Evolutionary conservation across 2,797 vertebrate genomes (phyloP), one percentile per base, ranked within the genome.

Genomic region (Cynopterus sphinx): DNA sequence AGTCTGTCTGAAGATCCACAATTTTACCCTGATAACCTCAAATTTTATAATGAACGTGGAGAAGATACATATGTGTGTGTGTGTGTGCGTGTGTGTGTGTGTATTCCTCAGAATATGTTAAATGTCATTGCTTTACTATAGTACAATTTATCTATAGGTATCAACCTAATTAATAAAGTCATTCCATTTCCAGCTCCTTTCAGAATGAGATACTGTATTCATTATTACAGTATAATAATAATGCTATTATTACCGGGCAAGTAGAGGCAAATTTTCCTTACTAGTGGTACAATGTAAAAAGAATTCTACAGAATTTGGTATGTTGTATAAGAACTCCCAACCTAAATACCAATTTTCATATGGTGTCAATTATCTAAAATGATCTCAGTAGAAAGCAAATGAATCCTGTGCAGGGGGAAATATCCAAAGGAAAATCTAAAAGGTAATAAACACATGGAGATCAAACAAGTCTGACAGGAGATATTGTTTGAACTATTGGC

Each of bases 261-360:
- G 6, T 41, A 93, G 28, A 51, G 19, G 46, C 21, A 92, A 41
- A 31, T 39, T 96, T 79, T 92, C 26, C 73, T 94, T 51, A 26
- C 8, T 86, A 31, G 24, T 68, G 15, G 24, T 57, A 78, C 24
- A 87, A 36, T n/a, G 31, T 65, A 83, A 96, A 96, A 21, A 16
- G 75, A 3, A 57, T 67, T 91, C 46, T 94, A 46, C 0, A 55
- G 22, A 92, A 79, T 57, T 63, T 53, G 5, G 15, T 85, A 71
- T 81, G 21, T 90, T 10, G 16, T 9, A 33, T 82, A 75, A 85
- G 57, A 95, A 91, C 5, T 49, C n/a, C 61, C 41, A 77, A 74
- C 49, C 46, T 86, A 71, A 88, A 88, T 57, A 71, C 31, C 84
- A 84, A 63, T 96, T 93, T 96, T 96, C 57, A 75, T 82, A 33